A percentile compares a stretch with the other conserved stretches of the same genome.
Conservation (phyloP, 1,140 invertebrate genomes). For the Phenacoccus solenopsis region DNA sequence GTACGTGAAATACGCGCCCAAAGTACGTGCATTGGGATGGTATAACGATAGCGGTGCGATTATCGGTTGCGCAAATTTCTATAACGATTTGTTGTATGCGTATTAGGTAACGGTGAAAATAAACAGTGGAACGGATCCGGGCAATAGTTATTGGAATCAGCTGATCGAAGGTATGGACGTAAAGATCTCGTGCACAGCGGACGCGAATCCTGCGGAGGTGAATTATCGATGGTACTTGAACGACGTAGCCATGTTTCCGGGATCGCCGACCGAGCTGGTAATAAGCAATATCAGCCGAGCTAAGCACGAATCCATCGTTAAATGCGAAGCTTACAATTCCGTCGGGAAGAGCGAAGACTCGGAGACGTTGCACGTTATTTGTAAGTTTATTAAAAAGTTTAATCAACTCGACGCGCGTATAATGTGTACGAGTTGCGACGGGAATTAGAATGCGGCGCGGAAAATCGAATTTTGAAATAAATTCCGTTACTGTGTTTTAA, state of each 20-base stretch:
- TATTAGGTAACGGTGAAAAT: not conserved
- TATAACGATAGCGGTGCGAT: too few relatives aligned
- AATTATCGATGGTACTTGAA: slow-evolving; percentile 75
- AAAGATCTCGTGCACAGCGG: slow-evolving; percentile 64
- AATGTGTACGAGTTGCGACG: too few relatives aligned
- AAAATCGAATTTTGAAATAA: too few relatives aligned
- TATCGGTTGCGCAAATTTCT: too few relatives aligned
- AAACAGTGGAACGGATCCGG: not conserved
- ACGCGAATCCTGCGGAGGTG: slow-evolving; percentile 72
- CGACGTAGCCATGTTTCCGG: slow-evolving; percentile 52
- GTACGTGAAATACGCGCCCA: slow-evolving; percentile 77
- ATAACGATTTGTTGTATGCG: too few relatives aligned
- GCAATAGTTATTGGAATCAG: slow-evolving; percentile 26
- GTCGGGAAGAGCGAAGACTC: slow-evolving; percentile 81
- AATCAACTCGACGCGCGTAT: too few relatives aligned
- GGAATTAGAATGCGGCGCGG: too few relatives aligned
- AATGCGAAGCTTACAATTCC: slow-evolving; percentile 80
- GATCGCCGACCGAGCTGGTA: slow-evolving; percentile 67
- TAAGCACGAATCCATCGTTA: slow-evolving; percentile 71
- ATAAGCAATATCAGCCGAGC: slow-evolving; percentile 69
- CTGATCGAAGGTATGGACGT: slow-evolving; percentile 73
- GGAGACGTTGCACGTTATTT: slow-evolving; percentile 71
- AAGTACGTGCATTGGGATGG: slow-evolving; percentile 40
- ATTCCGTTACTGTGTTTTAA: too few relatives aligned
- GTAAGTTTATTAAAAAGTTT: slow-evolving; percentile 47